These are phyloP conservation scores for Protonibea diacanthus DNA, from an alignment of 2,797 vertebrate genomes.

Conservation along the genomic window DNA sequence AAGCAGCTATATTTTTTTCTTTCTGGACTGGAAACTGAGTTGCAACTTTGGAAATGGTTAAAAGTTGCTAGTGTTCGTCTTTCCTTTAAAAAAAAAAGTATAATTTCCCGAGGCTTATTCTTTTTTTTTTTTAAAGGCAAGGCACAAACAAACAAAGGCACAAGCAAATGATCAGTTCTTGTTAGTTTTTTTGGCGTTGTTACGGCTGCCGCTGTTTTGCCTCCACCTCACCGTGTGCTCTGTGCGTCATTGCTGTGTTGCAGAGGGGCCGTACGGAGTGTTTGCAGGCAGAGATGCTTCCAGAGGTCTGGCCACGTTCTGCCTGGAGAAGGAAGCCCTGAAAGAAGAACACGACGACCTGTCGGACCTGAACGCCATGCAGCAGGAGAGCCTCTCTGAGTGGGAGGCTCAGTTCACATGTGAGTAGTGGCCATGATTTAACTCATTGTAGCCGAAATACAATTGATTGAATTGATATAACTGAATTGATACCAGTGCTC, in stretches of 20 bases:
- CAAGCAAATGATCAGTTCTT: background rate
- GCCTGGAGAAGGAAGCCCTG: constrained; percentile 95
- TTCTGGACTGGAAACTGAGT: no score
- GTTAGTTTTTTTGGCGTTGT: background rate
- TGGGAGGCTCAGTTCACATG: constrained; percentile 98
- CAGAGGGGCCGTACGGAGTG: constrained; percentile 96
- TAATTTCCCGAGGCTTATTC: no score
- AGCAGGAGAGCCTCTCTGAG: constrained; percentile 94
- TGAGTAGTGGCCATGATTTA: constrained; percentile 76
- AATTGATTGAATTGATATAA: no score
- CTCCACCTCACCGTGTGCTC: background rate
- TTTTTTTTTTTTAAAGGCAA: no score
- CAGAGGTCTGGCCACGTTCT: constrained; percentile 97
- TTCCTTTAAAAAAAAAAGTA: no score
- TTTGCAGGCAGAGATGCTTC: constrained; percentile 98
- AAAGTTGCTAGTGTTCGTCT: no score
- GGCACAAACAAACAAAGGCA: no score
- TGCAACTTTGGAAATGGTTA: no score
- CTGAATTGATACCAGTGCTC: no score
- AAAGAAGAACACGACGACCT: constrained; percentile 95
- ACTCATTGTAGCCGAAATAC: no score
- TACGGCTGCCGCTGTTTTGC: background rate
- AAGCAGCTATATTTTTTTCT: no score
- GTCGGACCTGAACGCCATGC: constrained; percentile 91
- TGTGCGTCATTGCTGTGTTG: background rate